A percentile compares a stretch with the other conserved stretches of the same genome.
Conservation (phyloP, 2,888 invertebrate genomes). For the Prostheceraeus crozeri region DNA sequence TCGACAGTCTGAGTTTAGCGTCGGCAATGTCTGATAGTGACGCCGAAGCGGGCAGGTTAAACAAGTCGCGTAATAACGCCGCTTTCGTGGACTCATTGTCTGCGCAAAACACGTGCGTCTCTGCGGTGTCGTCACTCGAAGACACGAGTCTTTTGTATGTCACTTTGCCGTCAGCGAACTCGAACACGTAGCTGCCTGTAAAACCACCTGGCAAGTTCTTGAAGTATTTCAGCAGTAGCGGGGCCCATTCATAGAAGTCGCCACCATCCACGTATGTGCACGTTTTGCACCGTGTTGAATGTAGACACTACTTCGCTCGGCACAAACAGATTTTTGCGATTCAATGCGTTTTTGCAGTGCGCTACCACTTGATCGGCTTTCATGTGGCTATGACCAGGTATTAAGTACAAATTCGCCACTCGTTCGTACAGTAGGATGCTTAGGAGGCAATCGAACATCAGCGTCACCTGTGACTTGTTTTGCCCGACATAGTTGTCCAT, state of each 20-base stretch:
- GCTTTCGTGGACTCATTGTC: conserved; percentile 8
- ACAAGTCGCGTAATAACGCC: conserved; percentile 19
- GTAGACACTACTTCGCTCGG: conserved; percentile 15
- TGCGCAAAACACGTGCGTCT: conserved; percentile 9
- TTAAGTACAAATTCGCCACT: conserved; percentile 32
- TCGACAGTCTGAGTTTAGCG: conserved; percentile 8
- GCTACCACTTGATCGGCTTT: conserved; percentile 29
- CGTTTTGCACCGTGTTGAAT: conserved; percentile 2
- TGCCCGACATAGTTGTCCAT: conserved; percentile 34
- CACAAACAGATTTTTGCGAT: conserved; percentile 24
- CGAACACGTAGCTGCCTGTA: conserved; percentile 12
- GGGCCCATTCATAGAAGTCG: conserved; percentile 7
- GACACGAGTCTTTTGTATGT: conserved; percentile 21
- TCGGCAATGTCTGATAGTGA: conserved; percentile 25
- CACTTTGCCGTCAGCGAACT: not conserved
- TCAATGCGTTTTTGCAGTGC: conserved; percentile 27
- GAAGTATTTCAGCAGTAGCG: conserved; percentile 3
- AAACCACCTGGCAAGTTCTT: not conserved
- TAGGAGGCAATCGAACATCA: conserved; percentile 30
- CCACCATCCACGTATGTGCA: no score
- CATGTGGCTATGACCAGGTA: conserved; percentile 34
- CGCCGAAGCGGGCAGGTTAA: conserved; percentile 13
- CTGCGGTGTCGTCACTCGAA: conserved; percentile 19
- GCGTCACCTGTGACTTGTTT: conserved; percentile 32
- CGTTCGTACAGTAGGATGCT: conserved; percentile 28